Conservation (phyloP, 2,797 vertebrate genomes). For the Cynopterus sphinx region DNA sequence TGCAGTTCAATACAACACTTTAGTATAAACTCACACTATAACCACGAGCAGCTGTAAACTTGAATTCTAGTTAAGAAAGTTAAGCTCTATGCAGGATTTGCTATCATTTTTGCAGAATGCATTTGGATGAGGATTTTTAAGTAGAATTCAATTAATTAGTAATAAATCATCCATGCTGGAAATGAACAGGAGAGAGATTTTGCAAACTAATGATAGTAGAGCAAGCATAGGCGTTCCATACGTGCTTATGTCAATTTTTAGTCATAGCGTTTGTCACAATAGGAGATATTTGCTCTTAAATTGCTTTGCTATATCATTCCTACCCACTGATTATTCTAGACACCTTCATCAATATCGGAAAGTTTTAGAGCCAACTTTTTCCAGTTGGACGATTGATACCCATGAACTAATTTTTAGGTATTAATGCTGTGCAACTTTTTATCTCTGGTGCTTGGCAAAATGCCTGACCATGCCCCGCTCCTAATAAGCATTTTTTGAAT, state of each 20-base stretch:
- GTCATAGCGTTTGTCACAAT: background rate
- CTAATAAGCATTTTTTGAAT: background rate
- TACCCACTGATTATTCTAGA: background rate
- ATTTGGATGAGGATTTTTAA: background rate
- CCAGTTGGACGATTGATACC: background rate
- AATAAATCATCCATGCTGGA: background rate
- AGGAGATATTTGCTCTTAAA: background rate
- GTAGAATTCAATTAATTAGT: background rate
- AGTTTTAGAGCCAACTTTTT: background rate
- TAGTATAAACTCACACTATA: background rate
- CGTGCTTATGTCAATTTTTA: accelerated
- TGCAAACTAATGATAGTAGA: background rate
- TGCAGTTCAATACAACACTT: background rate
- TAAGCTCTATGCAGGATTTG: background rate
- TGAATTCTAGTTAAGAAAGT: background rate
- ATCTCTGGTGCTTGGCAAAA: background rate
- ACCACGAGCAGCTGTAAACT: background rate
- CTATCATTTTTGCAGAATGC: background rate
- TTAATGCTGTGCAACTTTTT: background rate
- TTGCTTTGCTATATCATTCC: background rate
- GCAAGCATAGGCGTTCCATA: background rate
- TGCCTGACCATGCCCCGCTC: background rate
- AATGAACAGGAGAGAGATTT: background rate
- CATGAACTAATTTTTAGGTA: background rate
- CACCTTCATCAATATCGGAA: background rate